Evolutionary conservation across 2,797 vertebrate species (phyloP).

Genomic region (Lithobates sylvaticus): DNA sequence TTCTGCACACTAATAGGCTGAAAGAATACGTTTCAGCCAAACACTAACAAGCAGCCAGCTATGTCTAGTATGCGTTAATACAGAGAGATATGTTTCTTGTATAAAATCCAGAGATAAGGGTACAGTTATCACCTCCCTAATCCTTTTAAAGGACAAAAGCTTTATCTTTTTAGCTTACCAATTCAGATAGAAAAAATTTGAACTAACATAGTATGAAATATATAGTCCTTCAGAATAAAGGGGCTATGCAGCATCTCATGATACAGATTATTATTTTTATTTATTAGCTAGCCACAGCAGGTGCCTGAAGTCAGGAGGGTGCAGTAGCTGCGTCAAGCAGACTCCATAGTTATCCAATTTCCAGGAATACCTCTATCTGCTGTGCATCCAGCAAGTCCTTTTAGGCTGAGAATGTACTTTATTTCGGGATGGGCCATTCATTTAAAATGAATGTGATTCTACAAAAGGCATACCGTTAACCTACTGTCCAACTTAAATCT

Average conservation of each 20-base stretch:
- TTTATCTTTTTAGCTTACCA: conserved; percentile 2
- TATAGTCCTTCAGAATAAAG: conserved; percentile 4
- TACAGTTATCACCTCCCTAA: not conserved
- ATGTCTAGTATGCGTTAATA: conserved; percentile 58
- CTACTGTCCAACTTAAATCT: no score
- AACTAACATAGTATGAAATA: conserved; percentile 8
- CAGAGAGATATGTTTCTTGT: conserved; percentile 58
- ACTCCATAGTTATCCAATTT: no score
- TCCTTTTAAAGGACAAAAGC: conserved; percentile 5
- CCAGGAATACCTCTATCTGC: no score
- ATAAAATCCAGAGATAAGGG: conserved; percentile 48
- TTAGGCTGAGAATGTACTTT: no score
- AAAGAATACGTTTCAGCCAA: conserved; percentile 65
- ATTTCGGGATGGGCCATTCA: no score
- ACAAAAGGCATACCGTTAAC: no score
- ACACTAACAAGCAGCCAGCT: conserved; percentile 63
- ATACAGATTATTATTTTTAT: not conserved
- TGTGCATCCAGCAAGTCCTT: no score
- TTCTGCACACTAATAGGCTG: conserved; percentile 67
- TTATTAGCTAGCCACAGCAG: no score
- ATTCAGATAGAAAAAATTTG: conserved; percentile 1
- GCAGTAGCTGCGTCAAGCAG: not conserved
- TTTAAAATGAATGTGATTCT: no score
- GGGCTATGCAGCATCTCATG: conserved; percentile 1
- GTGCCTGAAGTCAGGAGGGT: not conserved